Evolutionary conservation across 2,888 invertebrate genomes (phyloP).

Genomic region (Asteroscopus sphinx): DNA sequence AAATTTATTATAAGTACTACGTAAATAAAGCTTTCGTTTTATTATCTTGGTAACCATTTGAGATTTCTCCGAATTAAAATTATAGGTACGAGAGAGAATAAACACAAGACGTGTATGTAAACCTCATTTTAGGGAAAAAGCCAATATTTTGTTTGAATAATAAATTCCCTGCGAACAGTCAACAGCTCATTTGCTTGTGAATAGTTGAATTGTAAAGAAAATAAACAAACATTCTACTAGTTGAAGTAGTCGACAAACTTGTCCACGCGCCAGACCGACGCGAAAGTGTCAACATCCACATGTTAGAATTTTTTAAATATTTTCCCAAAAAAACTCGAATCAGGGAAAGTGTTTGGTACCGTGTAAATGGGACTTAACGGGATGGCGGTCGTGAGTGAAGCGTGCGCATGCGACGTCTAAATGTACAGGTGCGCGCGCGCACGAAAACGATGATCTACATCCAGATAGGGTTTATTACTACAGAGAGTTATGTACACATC

Average conservation of each 20-base stretch:
- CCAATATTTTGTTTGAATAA: slow-evolving; percentile 31
- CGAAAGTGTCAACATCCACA: slow-evolving; percentile 44
- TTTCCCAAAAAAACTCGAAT: slow-evolving; percentile 24
- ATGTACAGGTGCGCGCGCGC: slow-evolving; percentile 73
- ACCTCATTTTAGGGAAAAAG: slow-evolving; percentile 24
- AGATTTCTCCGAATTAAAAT: slow-evolving; percentile 12
- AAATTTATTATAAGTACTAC: too few species aligned
- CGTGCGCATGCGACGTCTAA: slow-evolving; percentile 69
- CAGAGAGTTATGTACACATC: slow-evolving; percentile 64
- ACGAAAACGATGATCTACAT: slow-evolving; percentile 68
- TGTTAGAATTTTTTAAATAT: slow-evolving; percentile 28
- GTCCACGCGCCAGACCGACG: slow-evolving; percentile 28
- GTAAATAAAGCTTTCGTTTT: background rate
- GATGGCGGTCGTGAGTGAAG: slow-evolving; percentile 66
- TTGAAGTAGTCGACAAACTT: slow-evolving; percentile 43
- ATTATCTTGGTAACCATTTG: background rate
- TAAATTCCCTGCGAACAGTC: slow-evolving; percentile 25
- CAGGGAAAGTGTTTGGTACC: slow-evolving; percentile 62
- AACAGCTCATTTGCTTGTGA: slow-evolving; percentile 34
- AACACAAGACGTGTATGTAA: slow-evolving; percentile 16
- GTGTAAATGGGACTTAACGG: slow-evolving; percentile 63
- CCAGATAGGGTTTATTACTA: slow-evolving; percentile 67
- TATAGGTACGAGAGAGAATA: slow-evolving; percentile 14
- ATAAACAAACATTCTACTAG: slow-evolving; percentile 48
- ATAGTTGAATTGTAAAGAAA: slow-evolving; percentile 29